Evolutionary conservation across 2,797 vertebrate species (phyloP), one percentile per base, ranked within the genome.

Genomic region (Phrynocephalus vlangalii): DNA sequence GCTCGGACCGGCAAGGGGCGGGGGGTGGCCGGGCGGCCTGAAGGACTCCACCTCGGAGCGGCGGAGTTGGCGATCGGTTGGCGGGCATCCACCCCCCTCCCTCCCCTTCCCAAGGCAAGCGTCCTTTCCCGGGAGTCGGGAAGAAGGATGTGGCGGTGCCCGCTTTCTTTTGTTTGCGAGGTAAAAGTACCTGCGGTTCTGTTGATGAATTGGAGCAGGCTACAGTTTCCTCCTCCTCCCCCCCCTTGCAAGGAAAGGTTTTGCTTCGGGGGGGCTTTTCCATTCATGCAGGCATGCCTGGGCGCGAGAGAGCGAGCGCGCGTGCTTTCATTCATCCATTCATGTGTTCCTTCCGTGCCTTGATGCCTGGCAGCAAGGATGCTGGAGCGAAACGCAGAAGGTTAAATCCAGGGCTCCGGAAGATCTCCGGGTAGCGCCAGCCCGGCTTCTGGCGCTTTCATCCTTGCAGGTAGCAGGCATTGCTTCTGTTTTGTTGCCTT

Each of bases 141-240:
- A 56, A 56, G 52, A 13, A 56, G 52, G 52, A 7, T 9, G 52
- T 13, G 52, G 52, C 52, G 52, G 13, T 9, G 52, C 52, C 52
- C 2, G 95, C 94, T 95, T 93, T 94, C 96, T 97, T 96, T 96
- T 96, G 96, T 97, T 96, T 95, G 95, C 91, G 93, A 91, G 91
- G 94, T 93, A 3, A 94, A 97, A 97, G 94, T 96, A 91, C 93
- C 94, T 96, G 94, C 92, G 87, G 92, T 93, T 87, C 90, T 94
- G 93, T 88, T 92, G 94, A 94, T 93, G 95, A 92, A 95, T 92
- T 91, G 90, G 90, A 89, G 92, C 92, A 90, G 94, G 95, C 92
- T 92, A 71, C 82, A 91, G 93, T 95, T 95, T 94, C 95, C 52
- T 13, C 52, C 52, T 13, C 9, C 52, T 13, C n/a, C 52, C 52